Base-by-base conservation (phyloP, 2,888 invertebrate genomes). In the Drosophila flavopinicola region DNA sequence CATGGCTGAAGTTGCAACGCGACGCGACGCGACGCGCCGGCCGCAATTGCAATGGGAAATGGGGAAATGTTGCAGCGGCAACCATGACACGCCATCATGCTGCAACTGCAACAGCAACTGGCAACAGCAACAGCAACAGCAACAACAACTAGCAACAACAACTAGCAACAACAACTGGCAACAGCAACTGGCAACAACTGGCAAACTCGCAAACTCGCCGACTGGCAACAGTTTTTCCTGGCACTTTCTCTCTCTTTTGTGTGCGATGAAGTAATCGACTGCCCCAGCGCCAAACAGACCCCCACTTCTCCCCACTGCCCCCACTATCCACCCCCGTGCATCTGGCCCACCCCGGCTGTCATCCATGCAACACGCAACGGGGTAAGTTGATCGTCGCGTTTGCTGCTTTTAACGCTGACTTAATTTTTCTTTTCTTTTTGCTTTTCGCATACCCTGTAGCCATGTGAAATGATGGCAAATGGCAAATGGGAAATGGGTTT, bases 1-100 rank as follows among this genome's bases (percentile, higher is more conserved):
- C 87, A 85, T 82, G 87, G 78, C 75, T 87, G 85, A 76, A 85
- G 85, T 87, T 82, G 77, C 85, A 85, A 80, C 66, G 79, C 79
- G 53, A 25, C 48, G 29, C 66, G 52, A 45, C 35, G 30, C 42
- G 33, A 33, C 47, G 25, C 17, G 38, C 37, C 48, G 48, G 67
- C 52, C 61, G 75, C 77, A 64, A 69, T 66, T 69, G 66, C 54
- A 73, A 67, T 72, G 71, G 85, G 71, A 79, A 79, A 79, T 79
- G 78, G 78, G 84, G 80, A 79, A 79, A 79, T 78, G 82, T 82
- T 80, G 78, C 69, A 69, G 61, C 29, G 49, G 61, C 6, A 47
- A 29, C 70, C 79, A 64, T 70, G 78, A 79, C 85, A 85, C 85
- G 80, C 82, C 83, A 85, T 78, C 83, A 70, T 78, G 77, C 53